phyloP scores from a whole-genome alignment of 2,888 invertebrate species.

The Andrena praecox region DNA sequence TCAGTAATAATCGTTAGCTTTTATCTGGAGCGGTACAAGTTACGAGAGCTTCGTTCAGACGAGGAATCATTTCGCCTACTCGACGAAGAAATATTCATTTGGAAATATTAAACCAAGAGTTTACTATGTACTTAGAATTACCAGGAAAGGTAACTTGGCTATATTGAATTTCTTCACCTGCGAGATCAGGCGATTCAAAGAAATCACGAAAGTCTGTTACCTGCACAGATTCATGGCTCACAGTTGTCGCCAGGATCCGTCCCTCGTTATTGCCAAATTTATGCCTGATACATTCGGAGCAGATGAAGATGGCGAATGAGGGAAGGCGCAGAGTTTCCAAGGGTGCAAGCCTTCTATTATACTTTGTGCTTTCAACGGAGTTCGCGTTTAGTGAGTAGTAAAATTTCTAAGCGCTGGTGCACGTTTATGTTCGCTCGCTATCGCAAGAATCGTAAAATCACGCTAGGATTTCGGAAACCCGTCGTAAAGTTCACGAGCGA shows the following conservation, averaged over 20 bases:
- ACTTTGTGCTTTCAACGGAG: neutral
- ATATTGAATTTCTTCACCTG: too few relatives aligned
- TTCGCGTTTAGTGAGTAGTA: slow-evolving; percentile 25
- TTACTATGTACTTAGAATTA: too few relatives aligned
- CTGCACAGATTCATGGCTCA: neutral
- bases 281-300: neutral
- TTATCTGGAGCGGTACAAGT: neutral
- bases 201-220: neutral
- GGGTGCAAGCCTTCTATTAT: neutral
- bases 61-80: too few relatives aligned
- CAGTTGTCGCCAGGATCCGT: neutral
- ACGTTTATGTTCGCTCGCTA: slow-evolving; percentile 24
- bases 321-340: neutral
- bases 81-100: too few relatives aligned
- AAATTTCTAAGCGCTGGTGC: slow-evolving; percentile 35
- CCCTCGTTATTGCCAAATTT: neutral
- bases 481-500: slow-evolving; percentile 46
- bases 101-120: too few relatives aligned
- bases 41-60: neutral
- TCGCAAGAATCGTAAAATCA: slow-evolving; percentile 48
- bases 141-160: too few relatives aligned
- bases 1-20: neutral
- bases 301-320: neutral
- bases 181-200: neutral
- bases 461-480: slow-evolving; percentile 36